phyloP scores from a whole-genome alignment of 2,113 vertebrate genomes.

The Pandion haliaetus region DNA sequence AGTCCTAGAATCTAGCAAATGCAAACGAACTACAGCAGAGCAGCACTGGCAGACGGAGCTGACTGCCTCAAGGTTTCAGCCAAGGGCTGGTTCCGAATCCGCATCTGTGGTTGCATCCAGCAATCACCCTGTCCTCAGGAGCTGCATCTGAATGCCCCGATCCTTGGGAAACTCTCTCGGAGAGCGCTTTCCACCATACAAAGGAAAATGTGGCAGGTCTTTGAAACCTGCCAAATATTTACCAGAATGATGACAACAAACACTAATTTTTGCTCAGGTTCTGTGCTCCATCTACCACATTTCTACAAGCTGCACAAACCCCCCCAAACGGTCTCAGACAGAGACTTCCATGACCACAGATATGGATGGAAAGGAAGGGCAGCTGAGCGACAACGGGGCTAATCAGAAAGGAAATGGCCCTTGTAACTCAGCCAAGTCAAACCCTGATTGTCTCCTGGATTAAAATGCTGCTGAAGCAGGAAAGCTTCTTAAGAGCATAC shows the following conservation, averaged over 20 bases:
- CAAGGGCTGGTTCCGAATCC: fast-evolving
- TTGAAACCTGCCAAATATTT: not conserved
- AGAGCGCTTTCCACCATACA: not conserved
- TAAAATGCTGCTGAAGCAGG: conserved; percentile 33
- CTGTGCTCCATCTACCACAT: not conserved
- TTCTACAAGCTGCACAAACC: not conserved
- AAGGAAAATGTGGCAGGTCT: not conserved
- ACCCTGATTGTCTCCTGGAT: conserved; percentile 14
- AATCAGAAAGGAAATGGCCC: conserved; percentile 57
- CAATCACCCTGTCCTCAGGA: not conserved
- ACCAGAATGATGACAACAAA: not conserved
- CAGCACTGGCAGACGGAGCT: not conserved
- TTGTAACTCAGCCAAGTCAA: conserved; percentile 52
- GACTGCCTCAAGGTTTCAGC: not conserved
- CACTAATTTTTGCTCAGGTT: not conserved
- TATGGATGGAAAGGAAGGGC: conserved; percentile 7
- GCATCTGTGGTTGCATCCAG: fast-evolving
- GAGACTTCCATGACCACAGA: not conserved
- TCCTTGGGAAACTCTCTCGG: not conserved
- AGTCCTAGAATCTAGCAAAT: not conserved
- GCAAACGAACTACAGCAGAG: not conserved
- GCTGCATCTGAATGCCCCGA: not conserved
- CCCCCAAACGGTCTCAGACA: not conserved
- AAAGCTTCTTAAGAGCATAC: conserved; percentile 3
- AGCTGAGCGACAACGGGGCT: not conserved